Percentiles rank a stretch among this genome's conserved stretches.
These are phyloP conservation scores for Goniozus legneri DNA, from an alignment of 1,140 invertebrate species.

Conservation along the genomic window DNA sequence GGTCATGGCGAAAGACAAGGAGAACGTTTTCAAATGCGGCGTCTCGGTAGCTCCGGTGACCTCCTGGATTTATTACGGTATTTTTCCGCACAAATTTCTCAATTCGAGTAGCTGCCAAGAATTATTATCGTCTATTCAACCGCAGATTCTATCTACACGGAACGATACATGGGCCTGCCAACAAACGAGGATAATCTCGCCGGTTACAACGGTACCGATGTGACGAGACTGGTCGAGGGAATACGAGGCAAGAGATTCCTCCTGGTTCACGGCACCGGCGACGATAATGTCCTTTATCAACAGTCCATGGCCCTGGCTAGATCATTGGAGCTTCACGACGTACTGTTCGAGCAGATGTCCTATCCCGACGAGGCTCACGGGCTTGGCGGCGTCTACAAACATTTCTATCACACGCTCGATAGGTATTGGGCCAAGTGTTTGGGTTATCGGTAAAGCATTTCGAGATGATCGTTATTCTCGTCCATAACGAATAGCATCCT, in stretches of 20 bases:
- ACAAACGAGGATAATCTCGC: constrained; percentile 55
- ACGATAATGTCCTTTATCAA: constrained; percentile 71
- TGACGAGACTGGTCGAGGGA: constrained; percentile 54
- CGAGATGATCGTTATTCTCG: constrained; percentile 16
- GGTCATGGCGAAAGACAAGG: constrained; percentile 53
- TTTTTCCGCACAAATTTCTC: constrained; percentile 14
- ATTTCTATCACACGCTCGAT: constrained; percentile 64
- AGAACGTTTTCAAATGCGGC: constrained; percentile 60
- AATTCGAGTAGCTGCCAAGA: background rate
- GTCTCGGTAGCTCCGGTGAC: constrained; percentile 72
- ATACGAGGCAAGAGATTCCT: constrained; percentile 59
- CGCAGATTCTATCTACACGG: constrained; percentile 67
- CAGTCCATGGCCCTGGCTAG: constrained; percentile 64
- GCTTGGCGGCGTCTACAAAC: constrained; percentile 53
- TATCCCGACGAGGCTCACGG: constrained; percentile 66
- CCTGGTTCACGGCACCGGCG: constrained; percentile 62
- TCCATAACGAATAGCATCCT: background rate
- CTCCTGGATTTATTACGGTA: constrained; percentile 85
- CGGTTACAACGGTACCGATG: constrained; percentile 58
- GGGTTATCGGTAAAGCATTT: constrained; percentile 23
- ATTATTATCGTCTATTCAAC: background rate
- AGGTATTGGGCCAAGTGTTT: constrained; percentile 60
- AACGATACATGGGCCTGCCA: constrained; percentile 66
- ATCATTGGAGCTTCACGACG: constrained; percentile 58
- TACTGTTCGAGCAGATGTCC: constrained; percentile 60